Base-by-base conservation (phyloP, 2,888 invertebrate genomes). In the Strigamia maritima region DNA sequence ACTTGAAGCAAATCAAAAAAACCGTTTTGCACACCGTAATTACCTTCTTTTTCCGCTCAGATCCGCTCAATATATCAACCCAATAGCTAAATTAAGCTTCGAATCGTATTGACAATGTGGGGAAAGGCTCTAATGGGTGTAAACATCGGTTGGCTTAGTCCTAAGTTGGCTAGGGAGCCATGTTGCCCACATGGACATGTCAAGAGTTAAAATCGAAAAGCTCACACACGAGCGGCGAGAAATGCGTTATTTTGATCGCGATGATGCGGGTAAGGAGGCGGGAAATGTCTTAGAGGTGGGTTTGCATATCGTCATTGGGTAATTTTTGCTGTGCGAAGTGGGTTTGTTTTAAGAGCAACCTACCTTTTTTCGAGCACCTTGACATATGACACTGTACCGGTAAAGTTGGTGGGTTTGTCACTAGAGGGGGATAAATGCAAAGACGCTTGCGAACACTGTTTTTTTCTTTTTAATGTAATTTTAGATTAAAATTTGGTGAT, bases 131-230 rank as follows among this genome's bases (percentile, higher is more conserved):
- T 3, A 49, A 49, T 49, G 19, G 1, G 3, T 7, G 49, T 49
- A 49, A 49, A 49, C 49, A 49, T 49, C n/a, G 19, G 19, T 19
- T 6, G n/a, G 49, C 49, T n/a, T 49, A 49, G 49, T 49, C 49
- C 49, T 49, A 49, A 49, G 16, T n/a, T 6, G 19, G 16, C n/a
- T 19, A 49, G 49, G 49, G 49, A 49, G 49, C 49, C 49, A 49
- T 49, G 49, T 49, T 49, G 49, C 49, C 49, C 49, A 49, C 49
- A 49, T 49, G 49, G 49, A 49, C 49, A 49, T 49, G 49, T 49
- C 49, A 49, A n/a, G 12, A 16, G n/a, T 49, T 6, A n/a, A 49
- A 49, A 19, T 49, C 49, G 49, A 49, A 49, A 49, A 49, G 3
- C n/a, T 49, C n/a, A n/a, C 49, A 49, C 49, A n/a, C n/a, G 16